These are phyloP conservation scores for Sympetrum striolatum DNA, from an alignment of 2,888 invertebrate genomes.

Conservation along the genomic window DNA sequence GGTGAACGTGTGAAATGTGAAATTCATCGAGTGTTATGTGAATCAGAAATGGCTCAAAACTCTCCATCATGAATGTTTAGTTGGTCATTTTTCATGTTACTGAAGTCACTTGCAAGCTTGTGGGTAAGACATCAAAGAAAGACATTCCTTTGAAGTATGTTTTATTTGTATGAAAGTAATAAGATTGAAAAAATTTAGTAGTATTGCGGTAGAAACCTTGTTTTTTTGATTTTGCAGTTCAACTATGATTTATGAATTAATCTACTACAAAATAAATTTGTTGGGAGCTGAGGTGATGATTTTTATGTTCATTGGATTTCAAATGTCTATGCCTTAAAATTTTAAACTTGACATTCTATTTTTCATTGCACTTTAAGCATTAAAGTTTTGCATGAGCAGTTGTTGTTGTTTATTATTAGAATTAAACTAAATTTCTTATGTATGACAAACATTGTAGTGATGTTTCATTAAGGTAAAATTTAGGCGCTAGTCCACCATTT, in stretches of 20 bases:
- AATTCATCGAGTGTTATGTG: neutral
- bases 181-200: neutral
- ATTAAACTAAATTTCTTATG: neutral
- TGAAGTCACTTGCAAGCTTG: slow-evolving; percentile 4
- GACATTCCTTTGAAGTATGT: slow-evolving; percentile 12
- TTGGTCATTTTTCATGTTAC: neutral
- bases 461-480: neutral
- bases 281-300: neutral
- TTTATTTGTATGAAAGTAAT: neutral
- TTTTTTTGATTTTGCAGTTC: neutral
- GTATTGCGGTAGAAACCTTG: neutral
- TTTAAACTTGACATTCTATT: neutral
- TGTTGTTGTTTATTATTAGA: neutral
- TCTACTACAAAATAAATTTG: neutral
- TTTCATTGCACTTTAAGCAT: neutral
- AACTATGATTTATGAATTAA: neutral
- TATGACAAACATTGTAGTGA: neutral
- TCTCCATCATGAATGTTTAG: neutral
- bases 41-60: neutral
- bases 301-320: neutral
- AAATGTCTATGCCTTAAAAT: neutral
- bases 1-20: neutral
- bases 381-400: neutral
- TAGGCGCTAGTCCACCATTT: neutral
- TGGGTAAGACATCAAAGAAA: slow-evolving; percentile 3